Conservation (phyloP, 1,140 invertebrate species). For the Lordiphosa stackelbergi region DNA sequence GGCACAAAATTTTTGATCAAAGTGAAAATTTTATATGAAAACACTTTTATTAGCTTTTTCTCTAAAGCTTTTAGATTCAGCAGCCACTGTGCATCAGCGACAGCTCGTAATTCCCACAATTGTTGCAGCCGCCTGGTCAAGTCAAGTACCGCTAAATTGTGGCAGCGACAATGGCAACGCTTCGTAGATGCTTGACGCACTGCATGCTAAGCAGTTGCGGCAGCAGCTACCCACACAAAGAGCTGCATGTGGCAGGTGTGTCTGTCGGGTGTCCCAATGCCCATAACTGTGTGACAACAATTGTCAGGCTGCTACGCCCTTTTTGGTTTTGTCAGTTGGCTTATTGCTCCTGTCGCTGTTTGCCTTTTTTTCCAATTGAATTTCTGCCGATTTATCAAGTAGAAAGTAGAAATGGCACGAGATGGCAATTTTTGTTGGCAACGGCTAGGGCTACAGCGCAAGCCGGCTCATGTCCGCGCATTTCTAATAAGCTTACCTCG, state of each 20-base stretch:
- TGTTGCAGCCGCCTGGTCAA: slow-evolving; percentile 30
- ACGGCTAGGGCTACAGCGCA: too few relatives aligned
- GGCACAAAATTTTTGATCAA: too few relatives aligned
- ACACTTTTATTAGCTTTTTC: too few relatives aligned
- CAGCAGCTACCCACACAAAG: slow-evolving; percentile 49
- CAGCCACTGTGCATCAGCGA: slow-evolving; percentile 36
- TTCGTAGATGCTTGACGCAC: slow-evolving; percentile 55
- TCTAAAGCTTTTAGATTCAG: too few relatives aligned
- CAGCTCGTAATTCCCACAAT: slow-evolving; percentile 59
- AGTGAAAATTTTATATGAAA: too few relatives aligned
- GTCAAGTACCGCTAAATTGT: slow-evolving; percentile 70
- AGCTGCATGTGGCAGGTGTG: slow-evolving; percentile 53
- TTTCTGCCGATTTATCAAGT: slow-evolving; percentile 61
- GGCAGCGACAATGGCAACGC: slow-evolving; percentile 40
- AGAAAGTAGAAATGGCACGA: slow-evolving; percentile 57
- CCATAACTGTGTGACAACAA: slow-evolving; percentile 37
- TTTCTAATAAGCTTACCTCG: slow-evolving; percentile 48
- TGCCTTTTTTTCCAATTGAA: slow-evolving; percentile 53
- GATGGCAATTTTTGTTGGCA: neutral
- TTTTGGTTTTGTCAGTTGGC: slow-evolving; percentile 53
- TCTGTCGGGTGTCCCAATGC: slow-evolving; percentile 6
- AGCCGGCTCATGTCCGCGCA: slow-evolving; percentile 52
- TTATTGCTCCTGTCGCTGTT: slow-evolving; percentile 50
- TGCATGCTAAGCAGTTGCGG: slow-evolving; percentile 63
- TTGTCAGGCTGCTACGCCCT: slow-evolving; percentile 68